A percentile compares a stretch with the other conserved stretches of the same genome.
These are phyloP conservation scores for Corythaeola cristata DNA, from an alignment of 2,113 vertebrate genomes.

Conservation along the genomic window DNA sequence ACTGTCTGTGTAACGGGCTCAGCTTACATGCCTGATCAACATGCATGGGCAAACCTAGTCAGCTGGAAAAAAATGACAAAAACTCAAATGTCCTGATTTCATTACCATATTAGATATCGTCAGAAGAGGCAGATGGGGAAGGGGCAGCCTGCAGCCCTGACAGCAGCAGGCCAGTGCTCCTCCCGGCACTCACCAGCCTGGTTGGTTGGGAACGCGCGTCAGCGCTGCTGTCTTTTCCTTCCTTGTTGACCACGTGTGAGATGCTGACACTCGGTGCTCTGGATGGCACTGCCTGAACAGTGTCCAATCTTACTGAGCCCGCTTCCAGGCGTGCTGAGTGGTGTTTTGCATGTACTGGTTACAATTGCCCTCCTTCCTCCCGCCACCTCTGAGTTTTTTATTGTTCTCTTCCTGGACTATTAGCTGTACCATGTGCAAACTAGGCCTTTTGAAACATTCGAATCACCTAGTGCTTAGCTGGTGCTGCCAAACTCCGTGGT, in stretches of 20 bases:
- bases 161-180: accelerated
- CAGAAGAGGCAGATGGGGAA: not conserved
- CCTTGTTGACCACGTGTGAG: not conserved
- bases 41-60: accelerated
- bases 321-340: accelerated
- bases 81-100: not conserved
- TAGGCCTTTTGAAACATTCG: not conserved
- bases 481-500: not conserved
- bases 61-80: not conserved
- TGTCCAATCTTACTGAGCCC: not conserved
- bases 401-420: not conserved
- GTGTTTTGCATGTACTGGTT: not conserved
- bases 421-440: not conserved
- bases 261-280: not conserved
- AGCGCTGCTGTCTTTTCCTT: not conserved
- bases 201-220: accelerated
- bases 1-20: not conserved
- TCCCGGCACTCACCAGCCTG: not conserved
- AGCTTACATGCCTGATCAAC: accelerated
- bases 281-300: accelerated
- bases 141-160: accelerated
- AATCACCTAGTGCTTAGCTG: not conserved
- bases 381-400: not conserved
- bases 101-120: not conserved
- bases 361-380: not conserved